Percentiles rank a stretch among this genome's conserved stretches.
Evolutionary conservation across 1,140 invertebrate genomes (phyloP).

Genomic region (Bursaphelenchus mucronatus): DNA sequence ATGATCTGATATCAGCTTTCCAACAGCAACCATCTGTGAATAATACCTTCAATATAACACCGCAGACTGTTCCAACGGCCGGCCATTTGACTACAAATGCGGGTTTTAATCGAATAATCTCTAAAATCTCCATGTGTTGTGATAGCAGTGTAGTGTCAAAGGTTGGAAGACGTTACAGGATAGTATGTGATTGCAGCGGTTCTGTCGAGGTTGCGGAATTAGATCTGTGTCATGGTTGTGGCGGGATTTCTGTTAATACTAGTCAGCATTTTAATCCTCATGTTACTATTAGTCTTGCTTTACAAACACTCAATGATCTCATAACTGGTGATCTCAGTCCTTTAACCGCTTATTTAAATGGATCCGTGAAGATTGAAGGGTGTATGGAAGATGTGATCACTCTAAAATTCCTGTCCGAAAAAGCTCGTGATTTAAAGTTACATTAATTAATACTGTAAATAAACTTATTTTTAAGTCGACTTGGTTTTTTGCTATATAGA

Average conservation of each 20-base stretch:
- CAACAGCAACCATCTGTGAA: no score
- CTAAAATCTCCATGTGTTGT: constrained; percentile 23
- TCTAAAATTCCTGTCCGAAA: constrained; percentile 33
- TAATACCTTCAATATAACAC: no score
- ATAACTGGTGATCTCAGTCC: constrained; percentile 34
- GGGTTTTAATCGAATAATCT: constrained; percentile 22
- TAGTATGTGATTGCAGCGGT: constrained; percentile 24
- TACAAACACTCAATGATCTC: constrained; percentile 24
- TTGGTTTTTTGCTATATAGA: no score
- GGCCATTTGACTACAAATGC: not conserved
- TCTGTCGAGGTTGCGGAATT: constrained; percentile 7
- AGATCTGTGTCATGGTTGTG: constrained; percentile 16
- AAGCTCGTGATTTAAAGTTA: constrained; percentile 25
- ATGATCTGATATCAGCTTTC: no score
- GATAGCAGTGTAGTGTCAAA: constrained; percentile 26
- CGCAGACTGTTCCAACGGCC: no score
- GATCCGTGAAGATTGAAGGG: constrained; percentile 32
- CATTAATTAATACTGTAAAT: constrained; percentile 1
- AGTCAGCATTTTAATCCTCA: not conserved
- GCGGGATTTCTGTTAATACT: not conserved
- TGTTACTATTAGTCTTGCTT: constrained; percentile 26
- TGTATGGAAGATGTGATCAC: constrained; percentile 30
- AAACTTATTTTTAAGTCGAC: no score
- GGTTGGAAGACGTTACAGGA: constrained; percentile 29
- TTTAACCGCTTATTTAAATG: constrained; percentile 40